phyloP scores from a whole-genome alignment of 2,888 invertebrate genomes.

The Hymenopus coronatus region DNA sequence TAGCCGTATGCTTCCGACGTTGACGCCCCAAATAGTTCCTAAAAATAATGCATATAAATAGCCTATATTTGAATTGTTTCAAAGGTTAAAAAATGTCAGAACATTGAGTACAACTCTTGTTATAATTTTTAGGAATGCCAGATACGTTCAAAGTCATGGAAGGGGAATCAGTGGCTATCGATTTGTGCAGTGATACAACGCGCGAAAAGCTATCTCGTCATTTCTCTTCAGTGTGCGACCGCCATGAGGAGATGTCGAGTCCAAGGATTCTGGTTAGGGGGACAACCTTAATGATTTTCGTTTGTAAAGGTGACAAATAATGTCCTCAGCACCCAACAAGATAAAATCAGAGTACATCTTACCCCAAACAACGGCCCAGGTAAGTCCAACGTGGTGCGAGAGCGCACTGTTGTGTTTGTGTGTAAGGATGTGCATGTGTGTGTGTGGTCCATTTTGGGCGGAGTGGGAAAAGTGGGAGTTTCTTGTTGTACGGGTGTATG shows the following conservation, averaged over 20 bases:
- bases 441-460: constrained; percentile 29
- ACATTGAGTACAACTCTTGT: neutral
- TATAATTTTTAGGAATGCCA: neutral
- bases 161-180: constrained; percentile 18
- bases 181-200: constrained; percentile 32
- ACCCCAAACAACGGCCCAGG: constrained; percentile 29
- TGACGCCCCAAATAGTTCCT: constrained; percentile 35
- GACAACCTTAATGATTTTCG: constrained; percentile 1
- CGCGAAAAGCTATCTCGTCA: constrained; percentile 2
- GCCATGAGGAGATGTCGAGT: constrained; percentile 28
- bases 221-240: constrained; percentile 26
- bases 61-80: neutral
- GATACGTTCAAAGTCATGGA: neutral
- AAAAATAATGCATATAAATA: neutral
- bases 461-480: constrained; percentile 33
- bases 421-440: constrained; percentile 11
- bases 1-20: constrained; percentile 27
- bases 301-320: constrained; percentile 24
- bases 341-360: constrained; percentile 31
- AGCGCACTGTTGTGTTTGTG: neutral
- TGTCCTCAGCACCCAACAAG: constrained; percentile 29
- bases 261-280: constrained; percentile 3
- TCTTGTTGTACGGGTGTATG: constrained; percentile 3
- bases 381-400: constrained; percentile 18
- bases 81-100: neutral